Conservation (phyloP, 2,888 invertebrate genomes). For the Idaea aversata region DNA sequence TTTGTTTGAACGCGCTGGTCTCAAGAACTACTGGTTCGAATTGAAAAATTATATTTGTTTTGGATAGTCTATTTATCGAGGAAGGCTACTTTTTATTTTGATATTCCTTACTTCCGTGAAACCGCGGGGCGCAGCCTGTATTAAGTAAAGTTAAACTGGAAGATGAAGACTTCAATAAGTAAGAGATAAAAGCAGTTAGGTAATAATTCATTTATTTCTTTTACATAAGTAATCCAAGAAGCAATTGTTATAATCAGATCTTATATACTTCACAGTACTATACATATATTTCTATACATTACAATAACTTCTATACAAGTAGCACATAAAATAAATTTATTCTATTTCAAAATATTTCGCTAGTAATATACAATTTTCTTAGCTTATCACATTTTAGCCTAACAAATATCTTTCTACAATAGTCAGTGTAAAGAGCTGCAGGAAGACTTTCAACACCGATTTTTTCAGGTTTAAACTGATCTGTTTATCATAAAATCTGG, state of each 20-base stretch:
- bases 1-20: too few relatives aligned
- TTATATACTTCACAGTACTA: slow-evolving; percentile 35
- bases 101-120: too few relatives aligned
- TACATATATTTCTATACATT: slow-evolving; percentile 51
- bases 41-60: too few relatives aligned
- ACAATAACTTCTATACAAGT: slow-evolving; percentile 55
- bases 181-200: background rate
- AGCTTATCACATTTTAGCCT: slow-evolving; percentile 78
- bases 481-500: slow-evolving; percentile 16
- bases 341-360: slow-evolving; percentile 62
- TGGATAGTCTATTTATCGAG: too few relatives aligned
- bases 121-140: too few relatives aligned
- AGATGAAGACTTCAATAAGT: background rate
- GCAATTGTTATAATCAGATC: slow-evolving; percentile 30
- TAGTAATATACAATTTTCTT: slow-evolving; percentile 61
- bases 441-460: slow-evolving; percentile 76
- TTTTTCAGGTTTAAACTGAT: slow-evolving; percentile 18
- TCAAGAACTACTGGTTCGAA: too few relatives aligned
- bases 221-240: slow-evolving; percentile 16
- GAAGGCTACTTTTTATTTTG: too few relatives aligned
- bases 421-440: slow-evolving; percentile 81
- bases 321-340: slow-evolving; percentile 56
- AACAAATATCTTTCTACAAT: slow-evolving; percentile 74
- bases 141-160: background rate
- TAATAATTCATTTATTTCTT: background rate